These are phyloP conservation scores for Halcyon leucocephala DNA, from an alignment of 2,797 vertebrate species.

Conservation along the genomic window DNA sequence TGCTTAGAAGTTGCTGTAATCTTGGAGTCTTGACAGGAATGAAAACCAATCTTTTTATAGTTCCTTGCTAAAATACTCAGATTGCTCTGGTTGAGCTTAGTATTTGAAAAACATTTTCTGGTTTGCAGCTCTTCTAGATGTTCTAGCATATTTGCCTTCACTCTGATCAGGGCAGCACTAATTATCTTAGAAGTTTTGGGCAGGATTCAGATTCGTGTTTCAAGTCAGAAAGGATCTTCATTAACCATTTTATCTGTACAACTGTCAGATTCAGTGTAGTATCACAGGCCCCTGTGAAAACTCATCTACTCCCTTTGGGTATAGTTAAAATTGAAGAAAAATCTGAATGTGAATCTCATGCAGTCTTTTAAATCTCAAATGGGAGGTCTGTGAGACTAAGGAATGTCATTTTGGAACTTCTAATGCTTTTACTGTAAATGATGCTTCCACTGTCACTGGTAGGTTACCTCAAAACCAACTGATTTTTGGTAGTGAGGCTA, in stretches of 20 bases:
- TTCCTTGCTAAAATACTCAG: conserved; percentile 26
- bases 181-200: neutral
- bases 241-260: neutral
- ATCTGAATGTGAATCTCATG: neutral
- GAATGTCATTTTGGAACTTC: neutral
- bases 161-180: neutral
- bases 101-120: conserved; percentile 3
- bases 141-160: neutral
- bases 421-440: neutral
- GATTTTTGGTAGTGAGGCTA: neutral
- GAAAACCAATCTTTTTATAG: conserved; percentile 32
- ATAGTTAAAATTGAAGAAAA: neutral
- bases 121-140: neutral
- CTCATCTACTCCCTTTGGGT: neutral
- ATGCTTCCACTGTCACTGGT: neutral
- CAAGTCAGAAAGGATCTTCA: neutral
- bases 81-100: neutral
- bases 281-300: neutral
- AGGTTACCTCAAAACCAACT: neutral
- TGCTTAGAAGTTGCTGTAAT: conserved; percentile 34
- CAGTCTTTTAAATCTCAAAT: neutral
- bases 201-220: conserved; percentile 10
- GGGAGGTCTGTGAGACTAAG: neutral
- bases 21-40: conserved; percentile 38
- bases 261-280: neutral